Base-by-base conservation (phyloP, 2,113 vertebrate genomes). In the Esox niger region DNA sequence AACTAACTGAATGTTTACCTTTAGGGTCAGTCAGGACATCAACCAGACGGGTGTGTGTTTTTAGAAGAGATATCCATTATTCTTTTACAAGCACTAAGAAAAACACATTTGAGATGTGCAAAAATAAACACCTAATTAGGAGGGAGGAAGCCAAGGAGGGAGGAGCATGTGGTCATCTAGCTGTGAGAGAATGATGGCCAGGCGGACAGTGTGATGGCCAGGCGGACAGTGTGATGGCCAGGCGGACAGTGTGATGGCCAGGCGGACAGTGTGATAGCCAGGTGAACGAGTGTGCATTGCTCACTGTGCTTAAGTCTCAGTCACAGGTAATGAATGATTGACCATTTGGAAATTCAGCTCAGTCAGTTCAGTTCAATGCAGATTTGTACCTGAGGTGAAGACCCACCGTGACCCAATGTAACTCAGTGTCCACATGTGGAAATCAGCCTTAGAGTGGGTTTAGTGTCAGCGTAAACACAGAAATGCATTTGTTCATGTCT, bases 1-100 rank as follows among this genome's bases (percentile, higher is more conserved):
- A 70, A 68, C 73, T 73, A 83, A 83, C 88, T 74, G 58, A 77
- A 57, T 85, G 79, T 90, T 90, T 88, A 82, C 78, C 76, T 85
- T 89, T 85, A 87, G 77, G 65, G 8, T 52, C 47, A 52, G 73
- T 79, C 69, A 71, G 63, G 79, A 60, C 29, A 35, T 46, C 13
- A 49, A 62, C 21, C 25, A 43, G 25, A 6, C 32, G 55, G 21
- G 73, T 68, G 70, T 61, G 68, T 73, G 68, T 80, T 74, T 68
- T 73, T 69, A 67, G 64, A 60, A 9, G 74, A 68, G 69, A 52
- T 70, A 66, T 20, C 21, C 21, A 26, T 56, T 29, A 31, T 20
- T 30, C 64, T 75, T 69, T 77, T 64, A 71, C 58, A 65, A 83
- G n/a, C 4, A 13, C 47, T 68, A 85, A 79, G 73, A 77, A 77